Conservation (phyloP, 2,888 invertebrate species). For the Tenthredo notha region DNA sequence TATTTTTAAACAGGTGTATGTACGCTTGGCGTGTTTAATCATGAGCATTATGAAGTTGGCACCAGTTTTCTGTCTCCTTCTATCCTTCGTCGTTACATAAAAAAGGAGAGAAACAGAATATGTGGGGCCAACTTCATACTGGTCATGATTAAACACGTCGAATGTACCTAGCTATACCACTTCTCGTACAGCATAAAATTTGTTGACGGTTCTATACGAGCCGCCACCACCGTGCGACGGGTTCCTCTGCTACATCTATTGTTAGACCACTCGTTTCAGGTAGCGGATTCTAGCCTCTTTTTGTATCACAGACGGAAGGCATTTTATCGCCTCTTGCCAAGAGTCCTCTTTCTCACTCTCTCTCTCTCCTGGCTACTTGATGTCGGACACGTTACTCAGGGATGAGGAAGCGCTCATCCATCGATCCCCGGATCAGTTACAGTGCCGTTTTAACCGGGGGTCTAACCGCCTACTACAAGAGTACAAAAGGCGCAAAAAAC, state of each 20-base stretch:
- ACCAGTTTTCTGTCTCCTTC: no score
- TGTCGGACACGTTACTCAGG: constrained; percentile 18
- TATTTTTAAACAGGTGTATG: not conserved
- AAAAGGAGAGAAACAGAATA: no score
- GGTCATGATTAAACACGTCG: no score
- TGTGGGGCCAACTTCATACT: no score
- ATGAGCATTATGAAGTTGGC: no score
- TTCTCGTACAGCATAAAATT: not conserved
- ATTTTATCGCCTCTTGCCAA: constrained; percentile 43
- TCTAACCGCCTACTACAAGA: not conserved
- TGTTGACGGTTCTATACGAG: not conserved
- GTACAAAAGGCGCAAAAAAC: not conserved
- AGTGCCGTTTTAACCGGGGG: not conserved
- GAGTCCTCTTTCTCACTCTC: not conserved
- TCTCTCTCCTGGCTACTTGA: not conserved
- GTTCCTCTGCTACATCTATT: constrained; percentile 22
- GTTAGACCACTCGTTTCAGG: constrained; percentile 40
- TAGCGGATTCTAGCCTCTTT: constrained; percentile 47
- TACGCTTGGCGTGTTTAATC: no score
- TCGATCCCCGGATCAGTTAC: constrained; percentile 23
- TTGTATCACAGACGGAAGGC: constrained; percentile 36
- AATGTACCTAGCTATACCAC: not conserved
- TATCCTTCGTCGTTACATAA: no score
- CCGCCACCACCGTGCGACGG: not conserved
- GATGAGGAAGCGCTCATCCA: constrained; percentile 27